These are phyloP conservation scores for Tipula unca DNA, from an alignment of 2,888 invertebrate species.

Conservation along the genomic window DNA sequence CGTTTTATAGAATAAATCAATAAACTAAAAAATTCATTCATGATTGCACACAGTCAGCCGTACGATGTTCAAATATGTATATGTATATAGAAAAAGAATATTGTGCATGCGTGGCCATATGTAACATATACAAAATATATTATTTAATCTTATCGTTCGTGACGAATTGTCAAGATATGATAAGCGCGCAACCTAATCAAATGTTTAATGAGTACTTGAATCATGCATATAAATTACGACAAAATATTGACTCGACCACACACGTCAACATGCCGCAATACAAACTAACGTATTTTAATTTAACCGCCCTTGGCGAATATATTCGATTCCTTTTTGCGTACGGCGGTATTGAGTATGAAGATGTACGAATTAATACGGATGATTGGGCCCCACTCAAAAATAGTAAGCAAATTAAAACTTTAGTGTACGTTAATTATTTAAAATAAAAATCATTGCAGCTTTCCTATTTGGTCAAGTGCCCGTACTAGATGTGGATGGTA, in stretches of 20 bases:
- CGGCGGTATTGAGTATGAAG: constrained; percentile 52
- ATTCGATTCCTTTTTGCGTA: constrained; percentile 54
- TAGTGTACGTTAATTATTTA: neutral
- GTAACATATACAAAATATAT: neutral
- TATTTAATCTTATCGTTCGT: neutral
- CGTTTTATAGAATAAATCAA: no score
- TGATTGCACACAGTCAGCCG: no score
- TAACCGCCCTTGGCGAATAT: constrained; percentile 54
- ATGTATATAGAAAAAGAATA: no score
- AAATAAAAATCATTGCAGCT: neutral
- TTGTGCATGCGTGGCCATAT: neutral
- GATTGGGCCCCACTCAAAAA: constrained; percentile 51
- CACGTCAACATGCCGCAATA: neutral
- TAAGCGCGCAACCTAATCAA: neutral
- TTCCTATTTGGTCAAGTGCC: constrained; percentile 24
- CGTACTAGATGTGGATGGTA: constrained; percentile 43
- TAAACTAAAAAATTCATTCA: no score
- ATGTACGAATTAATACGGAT: constrained; percentile 47
- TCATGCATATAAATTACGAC: neutral
- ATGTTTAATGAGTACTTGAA: neutral
- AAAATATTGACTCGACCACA: neutral
- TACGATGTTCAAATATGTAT: no score
- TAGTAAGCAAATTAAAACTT: constrained; percentile 36
- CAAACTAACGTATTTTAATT: constrained; percentile 46
- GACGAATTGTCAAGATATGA: neutral